These are phyloP conservation scores for Sipunculus nudus DNA, from an alignment of 2,888 invertebrate species.

Conservation along the genomic window DNA sequence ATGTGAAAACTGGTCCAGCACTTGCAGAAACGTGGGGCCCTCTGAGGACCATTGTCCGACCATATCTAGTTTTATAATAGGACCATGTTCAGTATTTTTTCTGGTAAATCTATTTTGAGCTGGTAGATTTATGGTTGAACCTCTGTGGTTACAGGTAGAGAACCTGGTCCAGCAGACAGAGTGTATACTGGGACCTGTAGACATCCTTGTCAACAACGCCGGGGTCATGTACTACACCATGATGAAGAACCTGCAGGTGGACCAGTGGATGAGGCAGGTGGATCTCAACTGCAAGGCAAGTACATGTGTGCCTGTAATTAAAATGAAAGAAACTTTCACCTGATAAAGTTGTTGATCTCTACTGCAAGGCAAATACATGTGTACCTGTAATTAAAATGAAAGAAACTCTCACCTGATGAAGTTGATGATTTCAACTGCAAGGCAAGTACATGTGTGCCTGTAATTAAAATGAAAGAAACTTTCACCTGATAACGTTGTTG, in stretches of 20 bases:
- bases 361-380: neutral
- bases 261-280: slow-evolving; percentile 65
- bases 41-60: no score
- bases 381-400: no score
- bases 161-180: slow-evolving; percentile 57
- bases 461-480: no score
- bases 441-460: slow-evolving; percentile 43
- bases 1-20: no score
- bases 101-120: no score
- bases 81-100: no score
- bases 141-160: slow-evolving; percentile 47
- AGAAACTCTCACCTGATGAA: no score
- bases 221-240: slow-evolving; percentile 67
- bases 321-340: no score
- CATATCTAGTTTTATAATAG: no score
- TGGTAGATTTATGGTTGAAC: no score
- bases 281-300: slow-evolving; percentile 66
- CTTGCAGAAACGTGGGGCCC: no score
- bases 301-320: neutral
- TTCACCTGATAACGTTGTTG: neutral
- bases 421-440: slow-evolving; percentile 67
- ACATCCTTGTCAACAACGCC: slow-evolving; percentile 66
- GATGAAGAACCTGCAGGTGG: slow-evolving; percentile 63
- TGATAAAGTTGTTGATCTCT: neutral
- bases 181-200: slow-evolving; percentile 57